Evolutionary conservation across 2,113 vertebrate species (phyloP), one percentile per base, ranked within the genome.

Genomic region (Tautogolabrus adspersus): DNA sequence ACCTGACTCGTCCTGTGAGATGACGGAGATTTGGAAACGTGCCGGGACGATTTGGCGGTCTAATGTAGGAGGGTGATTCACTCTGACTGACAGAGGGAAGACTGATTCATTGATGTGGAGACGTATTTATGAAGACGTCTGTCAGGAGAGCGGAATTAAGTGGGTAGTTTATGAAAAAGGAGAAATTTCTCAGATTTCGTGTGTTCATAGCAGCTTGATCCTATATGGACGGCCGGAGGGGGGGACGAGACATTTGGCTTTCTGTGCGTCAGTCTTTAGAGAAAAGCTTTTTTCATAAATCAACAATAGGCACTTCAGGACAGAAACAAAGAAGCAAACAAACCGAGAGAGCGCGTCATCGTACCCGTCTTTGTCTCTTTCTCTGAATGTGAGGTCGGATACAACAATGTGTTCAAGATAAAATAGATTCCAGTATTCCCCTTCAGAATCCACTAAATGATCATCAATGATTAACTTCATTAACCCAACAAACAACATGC

Each of bases 31-130:
- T 77, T 82, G 72, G 68, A 70, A 54, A 54, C 26, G 60, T 78
- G 64, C 64, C 46, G 65, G 16, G 34, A 40, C 38, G 15, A 47
- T 5, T 47, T 47, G 46, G 46, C 46, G 18, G 46, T 44, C 37
- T 13, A 54, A 62, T 56, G 89, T 88, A 3, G 80, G 87, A 23
- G 87, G 89, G 75, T 89, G 89, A 90, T 82, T 90, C 85, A 90
- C 34, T 10, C 38, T 52, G 84, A 87, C 64, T 83, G 88, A 87
- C 81, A 66, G 86, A 63, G 65, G 57, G 81, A 75, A 37, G 70
- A 23, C 79, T 83, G 88, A 90, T 88, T 87, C 88, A 90, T 59
- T 81, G 51, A 9, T 63, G 23, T 42, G 40, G n/a, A 10, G 37
- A 81, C 42, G 11, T 49, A 64, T 77, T 76, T 73, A 75, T 47